Percentiles rank a stretch among this genome's conserved stretches.
These are phyloP conservation scores for Plebejus argus DNA, from an alignment of 2,888 invertebrate species.

Conservation along the genomic window DNA sequence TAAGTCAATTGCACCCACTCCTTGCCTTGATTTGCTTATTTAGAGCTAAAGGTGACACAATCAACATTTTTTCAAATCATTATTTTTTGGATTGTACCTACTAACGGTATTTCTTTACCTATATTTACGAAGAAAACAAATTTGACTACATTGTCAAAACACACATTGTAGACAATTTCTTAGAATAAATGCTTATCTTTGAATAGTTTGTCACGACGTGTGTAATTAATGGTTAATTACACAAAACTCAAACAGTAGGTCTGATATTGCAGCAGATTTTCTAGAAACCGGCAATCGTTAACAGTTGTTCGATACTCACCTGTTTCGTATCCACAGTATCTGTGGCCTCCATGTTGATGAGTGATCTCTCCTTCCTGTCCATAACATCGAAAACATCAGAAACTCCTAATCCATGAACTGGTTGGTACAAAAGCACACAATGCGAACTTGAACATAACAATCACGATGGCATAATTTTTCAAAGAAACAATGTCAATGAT, in stretches of 20 bases:
- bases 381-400: slow-evolving; percentile 77
- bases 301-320: slow-evolving; percentile 72
- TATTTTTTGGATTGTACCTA: slow-evolving; percentile 26
- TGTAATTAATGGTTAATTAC: not conserved
- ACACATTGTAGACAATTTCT: not conserved
- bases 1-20: slow-evolving; percentile 67
- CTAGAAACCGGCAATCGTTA: slow-evolving; percentile 68
- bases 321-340: slow-evolving; percentile 84
- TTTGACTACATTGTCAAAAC: not conserved
- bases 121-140: not conserved
- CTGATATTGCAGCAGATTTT: slow-evolving; percentile 56
- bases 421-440: slow-evolving; percentile 63
- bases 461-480: slow-evolving; percentile 69
- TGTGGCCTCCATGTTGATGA: slow-evolving; percentile 82
- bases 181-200: not conserved
- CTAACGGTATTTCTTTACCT: not conserved
- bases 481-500: slow-evolving; percentile 78
- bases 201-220: not conserved
- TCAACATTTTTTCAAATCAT: slow-evolving; percentile 43
- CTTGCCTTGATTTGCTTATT: slow-evolving; percentile 67
- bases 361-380: slow-evolving; percentile 76
- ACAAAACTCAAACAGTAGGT: slow-evolving; percentile 44
- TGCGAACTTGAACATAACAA: slow-evolving; percentile 74
- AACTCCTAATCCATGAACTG: slow-evolving; percentile 67
- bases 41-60: slow-evolving; percentile 55